Conservation (phyloP, 2,797 vertebrate genomes). For the Acrossocheilus wenchowensis region DNA sequence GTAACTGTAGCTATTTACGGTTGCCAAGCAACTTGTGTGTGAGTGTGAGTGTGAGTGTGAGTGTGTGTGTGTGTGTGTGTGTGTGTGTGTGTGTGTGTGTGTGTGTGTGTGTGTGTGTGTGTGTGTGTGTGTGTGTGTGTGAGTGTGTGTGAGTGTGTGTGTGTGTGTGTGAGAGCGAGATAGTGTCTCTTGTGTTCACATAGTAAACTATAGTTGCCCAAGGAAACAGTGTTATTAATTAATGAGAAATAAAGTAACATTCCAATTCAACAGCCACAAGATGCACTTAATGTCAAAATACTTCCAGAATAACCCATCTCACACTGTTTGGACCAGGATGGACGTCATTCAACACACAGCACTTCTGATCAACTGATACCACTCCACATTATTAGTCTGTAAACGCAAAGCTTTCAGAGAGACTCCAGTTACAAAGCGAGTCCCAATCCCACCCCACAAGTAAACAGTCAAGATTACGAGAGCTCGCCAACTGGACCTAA, state of each 20-base stretch:
- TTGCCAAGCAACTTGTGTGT: no score
- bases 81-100: no score
- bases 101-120: no score
- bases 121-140: no score
- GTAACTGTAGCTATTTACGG: no score
- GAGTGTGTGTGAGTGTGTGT: no score
- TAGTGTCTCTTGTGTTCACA: no score
- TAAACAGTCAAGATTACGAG: constrained; percentile 37
- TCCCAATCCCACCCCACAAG: constrained; percentile 10
- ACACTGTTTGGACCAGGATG: neutral
- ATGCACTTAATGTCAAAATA: neutral
- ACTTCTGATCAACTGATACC: neutral
- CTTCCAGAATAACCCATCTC: neutral
- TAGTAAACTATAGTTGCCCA: no score
- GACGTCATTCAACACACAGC: neutral
- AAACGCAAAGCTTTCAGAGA: constrained; percentile 9
- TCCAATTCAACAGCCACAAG: neutral
- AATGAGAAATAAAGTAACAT: neutral
- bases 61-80: no score
- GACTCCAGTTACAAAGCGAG: neutral
- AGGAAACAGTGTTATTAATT: neutral
- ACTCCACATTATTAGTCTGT: neutral
- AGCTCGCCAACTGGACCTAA: constrained; percentile 29
- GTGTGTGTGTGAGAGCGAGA: no score
- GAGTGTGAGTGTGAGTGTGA: no score